These are phyloP conservation scores for Gallinago paraguaiae DNA, from an alignment of 2,113 vertebrate species.

Conservation along the genomic window DNA sequence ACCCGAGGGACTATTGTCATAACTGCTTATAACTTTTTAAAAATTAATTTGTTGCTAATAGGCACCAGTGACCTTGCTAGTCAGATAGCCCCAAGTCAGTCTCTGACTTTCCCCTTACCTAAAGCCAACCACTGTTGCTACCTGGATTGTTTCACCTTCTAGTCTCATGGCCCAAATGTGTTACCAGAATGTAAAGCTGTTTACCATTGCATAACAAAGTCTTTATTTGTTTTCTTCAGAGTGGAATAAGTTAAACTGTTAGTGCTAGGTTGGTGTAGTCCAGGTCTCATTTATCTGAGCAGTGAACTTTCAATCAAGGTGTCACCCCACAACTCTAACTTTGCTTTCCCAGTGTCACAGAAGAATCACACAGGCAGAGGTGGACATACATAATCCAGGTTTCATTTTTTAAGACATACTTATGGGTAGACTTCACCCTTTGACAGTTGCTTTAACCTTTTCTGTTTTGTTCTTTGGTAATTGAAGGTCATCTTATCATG, in stretches of 20 bases:
- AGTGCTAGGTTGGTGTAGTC: fast-evolving
- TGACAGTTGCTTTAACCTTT: background rate
- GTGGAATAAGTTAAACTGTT: background rate
- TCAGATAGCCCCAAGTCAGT: background rate
- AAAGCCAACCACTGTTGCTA: background rate
- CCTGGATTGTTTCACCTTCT: background rate
- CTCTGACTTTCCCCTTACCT: background rate
- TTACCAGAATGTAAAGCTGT: background rate
- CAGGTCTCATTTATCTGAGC: background rate
- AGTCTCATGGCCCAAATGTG: background rate
- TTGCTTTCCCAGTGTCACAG: background rate
- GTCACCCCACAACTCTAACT: background rate
- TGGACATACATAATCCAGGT: background rate
- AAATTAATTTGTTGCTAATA: background rate
- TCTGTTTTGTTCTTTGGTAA: background rate
- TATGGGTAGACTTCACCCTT: background rate
- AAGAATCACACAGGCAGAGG: background rate
- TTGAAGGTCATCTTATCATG: background rate
- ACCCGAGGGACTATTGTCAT: background rate
- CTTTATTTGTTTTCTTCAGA: background rate
- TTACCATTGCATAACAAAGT: background rate
- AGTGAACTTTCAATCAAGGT: background rate
- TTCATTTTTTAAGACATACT: background rate
- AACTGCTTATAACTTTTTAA: background rate
- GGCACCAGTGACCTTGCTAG: background rate